Percentiles rank a stretch among this genome's conserved stretches.
Evolutionary conservation across 2,113 vertebrate genomes (phyloP).

Genomic region (Aplodontia rufa): DNA sequence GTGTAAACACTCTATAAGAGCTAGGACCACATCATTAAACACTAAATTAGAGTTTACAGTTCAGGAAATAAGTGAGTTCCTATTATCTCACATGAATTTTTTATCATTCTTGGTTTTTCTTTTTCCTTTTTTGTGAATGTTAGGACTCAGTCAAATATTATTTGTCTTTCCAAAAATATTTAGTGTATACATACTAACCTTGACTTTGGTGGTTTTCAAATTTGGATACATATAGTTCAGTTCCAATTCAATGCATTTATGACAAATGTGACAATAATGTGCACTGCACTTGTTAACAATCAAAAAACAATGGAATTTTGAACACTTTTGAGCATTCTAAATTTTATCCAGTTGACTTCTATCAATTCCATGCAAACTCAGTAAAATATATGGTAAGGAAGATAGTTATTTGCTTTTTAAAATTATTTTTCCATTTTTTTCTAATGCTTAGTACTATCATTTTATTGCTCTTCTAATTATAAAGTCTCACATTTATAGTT

Average conservation of each 20-base stretch:
- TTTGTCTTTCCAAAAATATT: not conserved
- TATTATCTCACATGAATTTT: not conserved
- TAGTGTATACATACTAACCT: not conserved
- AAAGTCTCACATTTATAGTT: not conserved
- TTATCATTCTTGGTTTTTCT: not conserved
- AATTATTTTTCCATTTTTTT: too few relatives aligned
- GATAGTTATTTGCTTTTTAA: not conserved
- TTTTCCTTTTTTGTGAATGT: not conserved
- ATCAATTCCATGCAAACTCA: not conserved
- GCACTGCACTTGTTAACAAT: not conserved
- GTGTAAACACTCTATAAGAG: too few relatives aligned
- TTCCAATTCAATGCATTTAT: not conserved
- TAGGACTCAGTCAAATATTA: not conserved
- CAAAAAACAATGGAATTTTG: not conserved
- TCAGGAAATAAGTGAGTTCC: too few relatives aligned
- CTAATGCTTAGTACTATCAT: too few relatives aligned
- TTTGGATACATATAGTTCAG: not conserved
- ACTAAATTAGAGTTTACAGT: not conserved
- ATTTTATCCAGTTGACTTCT: not conserved
- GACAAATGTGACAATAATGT: too few relatives aligned
- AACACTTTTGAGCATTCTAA: not conserved
- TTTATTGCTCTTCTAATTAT: not conserved
- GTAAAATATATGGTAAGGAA: not conserved
- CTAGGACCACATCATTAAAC: too few relatives aligned
- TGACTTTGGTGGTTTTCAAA: not conserved